Evolutionary conservation across 92 coral and sea anemone species (phyloP).

Genomic region (Epizoanthus fatuus): DNA sequence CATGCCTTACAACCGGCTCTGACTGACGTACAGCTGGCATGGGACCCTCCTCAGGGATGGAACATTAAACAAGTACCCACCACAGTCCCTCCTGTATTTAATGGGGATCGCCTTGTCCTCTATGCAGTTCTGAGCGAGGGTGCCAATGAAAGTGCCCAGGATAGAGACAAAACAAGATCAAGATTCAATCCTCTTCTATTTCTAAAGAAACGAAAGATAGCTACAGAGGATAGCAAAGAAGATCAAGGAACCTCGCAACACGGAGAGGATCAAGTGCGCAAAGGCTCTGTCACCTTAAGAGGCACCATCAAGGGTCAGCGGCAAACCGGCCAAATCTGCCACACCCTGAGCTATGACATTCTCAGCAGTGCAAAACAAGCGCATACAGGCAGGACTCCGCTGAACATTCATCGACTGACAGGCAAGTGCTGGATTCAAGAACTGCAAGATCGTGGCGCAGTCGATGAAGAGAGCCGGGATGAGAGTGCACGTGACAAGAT

Average conservation of each 20-base stretch:
- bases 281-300: constrained; percentile 10
- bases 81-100: constrained; percentile 21
- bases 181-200: constrained; percentile 13
- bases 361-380: not conserved
- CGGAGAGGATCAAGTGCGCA: not conserved
- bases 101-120: constrained; percentile 28
- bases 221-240: not conserved
- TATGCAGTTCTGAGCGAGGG: constrained; percentile 4
- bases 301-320: not conserved
- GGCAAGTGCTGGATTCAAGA: constrained; percentile 41
- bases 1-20: constrained; percentile 42
- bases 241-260: not conserved
- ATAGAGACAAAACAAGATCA: not conserved
- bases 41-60: constrained; percentile 39
- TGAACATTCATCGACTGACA: constrained; percentile 44
- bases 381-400: not conserved
- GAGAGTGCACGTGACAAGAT: not conserved
- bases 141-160: not conserved
- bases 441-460: not conserved
- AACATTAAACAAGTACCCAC: constrained; percentile 4
- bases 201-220: not conserved
- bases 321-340: not conserved
- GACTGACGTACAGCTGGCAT: not conserved
- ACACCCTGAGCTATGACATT: constrained; percentile 21
- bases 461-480: not conserved